A percentile compares a stretch with the other conserved stretches of the same genome.
Evolutionary conservation across 64 coral and sea anemone species (phyloP).

Genomic region (Cladopsammia gracilis): DNA sequence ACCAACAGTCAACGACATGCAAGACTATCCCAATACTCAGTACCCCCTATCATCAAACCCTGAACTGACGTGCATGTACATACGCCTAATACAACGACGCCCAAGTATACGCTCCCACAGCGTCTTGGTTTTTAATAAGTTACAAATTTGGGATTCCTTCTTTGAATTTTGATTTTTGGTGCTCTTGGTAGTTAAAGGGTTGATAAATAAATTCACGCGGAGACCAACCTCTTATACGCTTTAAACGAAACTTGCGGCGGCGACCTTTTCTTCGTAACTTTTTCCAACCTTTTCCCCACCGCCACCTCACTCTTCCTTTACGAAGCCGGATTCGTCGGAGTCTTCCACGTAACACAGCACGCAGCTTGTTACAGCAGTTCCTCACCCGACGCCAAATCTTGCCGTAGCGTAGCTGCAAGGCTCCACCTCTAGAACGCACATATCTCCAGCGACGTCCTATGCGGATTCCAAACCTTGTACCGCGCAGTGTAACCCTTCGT

Average conservation of each 20-base stretch:
- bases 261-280: neutral
- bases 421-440: neutral
- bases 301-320: neutral
- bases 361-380: constrained; percentile 42
- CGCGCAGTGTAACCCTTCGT: constrained; percentile 4
- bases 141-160: too few relatives aligned
- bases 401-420: constrained; percentile 33
- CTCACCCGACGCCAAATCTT: constrained; percentile 20
- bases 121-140: too few relatives aligned
- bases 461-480: constrained; percentile 3
- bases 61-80: too few relatives aligned
- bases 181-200: too few relatives aligned
- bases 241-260: neutral
- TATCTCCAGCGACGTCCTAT: neutral
- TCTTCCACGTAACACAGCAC: constrained; percentile 29
- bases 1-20: too few relatives aligned
- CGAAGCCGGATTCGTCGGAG: constrained; percentile 47
- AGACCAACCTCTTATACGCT: neutral
- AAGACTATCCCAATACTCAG: too few relatives aligned
- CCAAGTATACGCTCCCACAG: too few relatives aligned
- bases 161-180: too few relatives aligned
- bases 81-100: too few relatives aligned
- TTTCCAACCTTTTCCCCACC: neutral
- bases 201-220: too few relatives aligned
- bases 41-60: too few relatives aligned